A percentile compares a stretch with the other conserved stretches of the same genome.
phyloP scores from a whole-genome alignment of 2,797 vertebrate genomes.

The Poeciliopsis paucimaculata region DNA sequence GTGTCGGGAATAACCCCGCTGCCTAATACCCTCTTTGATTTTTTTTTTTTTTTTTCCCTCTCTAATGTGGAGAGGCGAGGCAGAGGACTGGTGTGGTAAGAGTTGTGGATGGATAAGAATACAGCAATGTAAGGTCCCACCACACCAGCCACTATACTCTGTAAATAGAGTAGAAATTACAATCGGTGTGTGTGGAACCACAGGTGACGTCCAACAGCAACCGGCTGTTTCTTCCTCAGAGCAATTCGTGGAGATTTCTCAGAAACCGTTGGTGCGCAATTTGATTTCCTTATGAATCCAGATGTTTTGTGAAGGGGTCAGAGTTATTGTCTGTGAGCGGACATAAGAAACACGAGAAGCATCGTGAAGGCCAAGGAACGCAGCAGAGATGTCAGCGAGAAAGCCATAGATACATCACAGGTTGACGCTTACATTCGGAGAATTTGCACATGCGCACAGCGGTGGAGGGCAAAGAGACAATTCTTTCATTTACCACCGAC shows the following conservation, averaged over 20 bases:
- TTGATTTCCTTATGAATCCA: neutral
- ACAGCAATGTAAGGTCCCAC: slow-evolving; percentile 46
- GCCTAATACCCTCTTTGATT: slow-evolving; percentile 96
- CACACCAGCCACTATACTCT: slow-evolving; percentile 27
- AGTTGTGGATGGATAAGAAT: slow-evolving; percentile 63
- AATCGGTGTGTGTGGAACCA: slow-evolving; percentile 8
- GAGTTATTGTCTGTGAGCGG: neutral
- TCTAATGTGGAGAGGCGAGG: slow-evolving; percentile 71
- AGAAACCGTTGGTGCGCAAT: neutral
- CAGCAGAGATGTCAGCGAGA: neutral
- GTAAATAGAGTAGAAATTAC: slow-evolving; percentile 22
- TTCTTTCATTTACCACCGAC: no score
- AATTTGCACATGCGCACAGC: no score
- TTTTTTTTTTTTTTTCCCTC: slow-evolving; percentile 57
- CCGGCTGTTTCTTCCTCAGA: slow-evolving; percentile 2
- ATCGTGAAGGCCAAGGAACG: neutral
- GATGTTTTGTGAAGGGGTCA: neutral
- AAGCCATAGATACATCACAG: neutral
- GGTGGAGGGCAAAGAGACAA: no score
- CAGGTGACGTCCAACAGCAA: slow-evolving; percentile 21
- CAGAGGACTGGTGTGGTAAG: slow-evolving; percentile 63
- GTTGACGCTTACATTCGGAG: no score
- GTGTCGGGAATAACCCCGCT: slow-evolving; percentile 90
- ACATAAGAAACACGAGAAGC: neutral
- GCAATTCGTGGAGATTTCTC: slow-evolving; percentile 2